Percentiles rank a stretch among this genome's conserved stretches.
phyloP scores from a whole-genome alignment of 2,797 vertebrate species.

The Moxostoma hubbsi region DNA sequence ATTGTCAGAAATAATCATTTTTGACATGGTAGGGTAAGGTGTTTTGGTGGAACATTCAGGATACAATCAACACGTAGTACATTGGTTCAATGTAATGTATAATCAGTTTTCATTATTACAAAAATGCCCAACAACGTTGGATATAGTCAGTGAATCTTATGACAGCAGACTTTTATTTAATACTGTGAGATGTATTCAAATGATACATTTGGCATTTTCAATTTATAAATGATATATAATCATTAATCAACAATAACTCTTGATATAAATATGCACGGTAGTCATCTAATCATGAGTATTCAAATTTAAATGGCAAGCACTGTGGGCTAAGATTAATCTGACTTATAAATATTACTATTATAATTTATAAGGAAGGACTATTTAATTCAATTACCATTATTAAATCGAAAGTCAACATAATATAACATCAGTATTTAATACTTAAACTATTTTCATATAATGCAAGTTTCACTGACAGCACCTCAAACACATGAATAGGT shows the following conservation, averaged over 20 bases:
- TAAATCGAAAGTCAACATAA: not conserved
- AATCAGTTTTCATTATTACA: too few species aligned
- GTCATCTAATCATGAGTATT: not conserved
- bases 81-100: too few species aligned
- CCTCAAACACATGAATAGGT: not conserved
- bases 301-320: not conserved
- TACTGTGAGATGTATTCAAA: not conserved
- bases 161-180: conserved; percentile 7
- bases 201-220: not conserved
- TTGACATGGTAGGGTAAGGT: not conserved
- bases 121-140: too few species aligned
- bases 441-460: not conserved
- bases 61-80: too few species aligned
- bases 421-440: not conserved
- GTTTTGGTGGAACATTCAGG: not conserved
- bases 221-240: not conserved
- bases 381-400: not conserved
- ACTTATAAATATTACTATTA: conserved; percentile 1
- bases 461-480: not conserved
- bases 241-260: not conserved
- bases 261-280: not conserved
- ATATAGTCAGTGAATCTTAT: not conserved
- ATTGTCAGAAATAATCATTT: not conserved
- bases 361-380: not conserved
- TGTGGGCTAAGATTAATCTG: not conserved